Conservation (phyloP, 2,888 invertebrate genomes). For the Branchinecta sandiegonensis region DNA sequence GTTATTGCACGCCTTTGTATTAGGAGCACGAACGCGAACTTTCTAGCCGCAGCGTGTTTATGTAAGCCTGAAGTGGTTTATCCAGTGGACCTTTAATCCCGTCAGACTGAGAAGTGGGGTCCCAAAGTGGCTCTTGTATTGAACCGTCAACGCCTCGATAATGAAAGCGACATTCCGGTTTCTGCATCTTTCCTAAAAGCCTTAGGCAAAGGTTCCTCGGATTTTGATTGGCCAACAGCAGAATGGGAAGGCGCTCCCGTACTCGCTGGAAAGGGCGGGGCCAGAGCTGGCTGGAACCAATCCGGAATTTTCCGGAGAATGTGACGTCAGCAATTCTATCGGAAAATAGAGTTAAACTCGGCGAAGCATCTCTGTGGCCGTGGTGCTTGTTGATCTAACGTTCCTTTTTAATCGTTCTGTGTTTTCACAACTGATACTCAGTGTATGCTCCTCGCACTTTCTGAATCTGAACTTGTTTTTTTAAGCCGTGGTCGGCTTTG, state of each 20-base stretch:
- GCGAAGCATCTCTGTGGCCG: conserved; percentile 12
- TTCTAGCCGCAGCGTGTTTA: conserved; percentile 6
- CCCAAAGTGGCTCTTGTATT: background rate
- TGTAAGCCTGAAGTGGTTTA: conserved; percentile 12
- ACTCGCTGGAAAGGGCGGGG: background rate
- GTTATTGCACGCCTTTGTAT: conserved; percentile 13
- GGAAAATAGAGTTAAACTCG: conserved; percentile 15
- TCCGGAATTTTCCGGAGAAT: background rate
- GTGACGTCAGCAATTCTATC: background rate
- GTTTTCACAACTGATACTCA: conserved; percentile 6
- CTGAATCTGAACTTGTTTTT: conserved; percentile 9
- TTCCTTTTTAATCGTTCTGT: conserved; percentile 10
- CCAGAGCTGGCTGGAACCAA: background rate
- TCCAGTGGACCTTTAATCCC: conserved; percentile 10
- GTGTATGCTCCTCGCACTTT: background rate
- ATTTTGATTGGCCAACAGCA: no score
- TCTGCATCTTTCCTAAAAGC: no score
- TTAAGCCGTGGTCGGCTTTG: background rate
- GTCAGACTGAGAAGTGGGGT: background rate
- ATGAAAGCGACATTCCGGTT: conserved; percentile 3
- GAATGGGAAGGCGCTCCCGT: no score
- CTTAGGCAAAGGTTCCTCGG: background rate
- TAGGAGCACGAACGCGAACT: conserved; percentile 14
- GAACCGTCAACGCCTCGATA: background rate
- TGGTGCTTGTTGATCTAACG: conserved; percentile 14